Evolutionary conservation across 1,140 invertebrate species (phyloP).

Genomic region (Penaeus indicus): DNA sequence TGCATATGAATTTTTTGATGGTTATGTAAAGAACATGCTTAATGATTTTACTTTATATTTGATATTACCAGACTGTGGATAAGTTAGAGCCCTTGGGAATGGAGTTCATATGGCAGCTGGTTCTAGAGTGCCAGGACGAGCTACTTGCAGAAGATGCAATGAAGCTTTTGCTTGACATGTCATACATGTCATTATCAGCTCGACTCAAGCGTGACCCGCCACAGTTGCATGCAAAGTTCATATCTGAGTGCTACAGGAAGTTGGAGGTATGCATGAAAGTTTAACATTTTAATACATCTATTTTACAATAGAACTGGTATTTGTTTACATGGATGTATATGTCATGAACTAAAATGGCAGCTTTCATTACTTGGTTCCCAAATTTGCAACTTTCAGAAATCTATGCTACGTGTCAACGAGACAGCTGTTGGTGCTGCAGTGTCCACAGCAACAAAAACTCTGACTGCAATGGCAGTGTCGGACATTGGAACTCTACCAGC

Average conservation of each 20-base stretch:
- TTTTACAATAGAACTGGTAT: background rate
- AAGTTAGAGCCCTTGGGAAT: constrained; percentile 72
- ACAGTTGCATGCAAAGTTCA: constrained; percentile 73
- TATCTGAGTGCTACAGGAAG: constrained; percentile 73
- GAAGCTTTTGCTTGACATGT: constrained; percentile 72
- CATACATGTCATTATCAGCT: constrained; percentile 71
- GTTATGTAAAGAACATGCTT: background rate
- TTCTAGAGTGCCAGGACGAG: constrained; percentile 72
- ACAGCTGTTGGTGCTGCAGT: constrained; percentile 71
- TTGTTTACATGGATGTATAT: background rate
- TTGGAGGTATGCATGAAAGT: constrained; percentile 70
- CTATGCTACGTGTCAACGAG: constrained; percentile 68
- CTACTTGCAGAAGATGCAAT: constrained; percentile 72
- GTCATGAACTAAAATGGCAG: background rate
- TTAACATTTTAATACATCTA: background rate
- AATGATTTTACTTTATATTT: constrained; percentile 5
- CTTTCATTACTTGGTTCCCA: background rate
- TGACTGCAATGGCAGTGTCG: constrained; percentile 71
- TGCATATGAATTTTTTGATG: background rate
- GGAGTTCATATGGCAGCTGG: constrained; percentile 74
- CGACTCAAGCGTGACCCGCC: constrained; percentile 73
- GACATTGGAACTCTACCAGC: constrained; percentile 70
- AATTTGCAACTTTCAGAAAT: constrained; percentile 41
- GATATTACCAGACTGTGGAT: constrained; percentile 71
- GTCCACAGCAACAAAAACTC: constrained; percentile 71